Base-by-base conservation (phyloP, 2,113 vertebrate species). In the Colistium nudipinnis region DNA sequence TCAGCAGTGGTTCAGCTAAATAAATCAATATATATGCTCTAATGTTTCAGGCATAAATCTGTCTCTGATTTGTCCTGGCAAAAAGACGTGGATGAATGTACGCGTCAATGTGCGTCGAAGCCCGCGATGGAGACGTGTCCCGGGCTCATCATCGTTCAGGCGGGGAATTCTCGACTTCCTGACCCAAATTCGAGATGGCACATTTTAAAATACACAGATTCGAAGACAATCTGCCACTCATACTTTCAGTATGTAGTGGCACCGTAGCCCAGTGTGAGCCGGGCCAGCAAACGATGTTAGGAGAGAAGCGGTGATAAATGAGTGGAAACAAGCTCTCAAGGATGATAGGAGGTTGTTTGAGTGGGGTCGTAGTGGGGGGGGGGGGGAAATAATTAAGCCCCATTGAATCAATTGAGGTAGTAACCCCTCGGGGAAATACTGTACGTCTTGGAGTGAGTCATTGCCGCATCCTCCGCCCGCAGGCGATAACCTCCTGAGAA, bases 101-200 rank as follows among this genome's bases (percentile, higher is more conserved):
- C 17, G 16, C n/a, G 39, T 7, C 16, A 22, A 5, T 64, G 67
- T 64, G 20, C 57, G 55, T 17, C 12, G 38, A 45, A 74, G 70
- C 55, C 48, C 30, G n/a, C 53, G 69, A 62, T 62, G 47, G 62
- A 80, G 43, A 56, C 28, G 47, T 70, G 41, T 80, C 71, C 79
- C 70, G 73, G 48, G 45, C 81, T 84, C 62, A 84, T 87, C 90
- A 70, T 68, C 69, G 83, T 90, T 78, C 75, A 73, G 41, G 64
- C 75, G 38, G 71, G 47, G 76, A 71, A 75, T 45, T 59, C 49
- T 76, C 45, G 59, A 80, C 76, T 59, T 69, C 55, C 70, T 87
- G 87, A 88, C 83, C 83, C 85, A 83, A 82, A 88, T 90, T 81
- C 54, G 74, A 74, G 63, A 85, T 48, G 74, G 83, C 85, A 86